These are phyloP conservation scores for Acrocyrtus sp. DNA, from an alignment of 2,888 invertebrate species.

Conservation along the genomic window DNA sequence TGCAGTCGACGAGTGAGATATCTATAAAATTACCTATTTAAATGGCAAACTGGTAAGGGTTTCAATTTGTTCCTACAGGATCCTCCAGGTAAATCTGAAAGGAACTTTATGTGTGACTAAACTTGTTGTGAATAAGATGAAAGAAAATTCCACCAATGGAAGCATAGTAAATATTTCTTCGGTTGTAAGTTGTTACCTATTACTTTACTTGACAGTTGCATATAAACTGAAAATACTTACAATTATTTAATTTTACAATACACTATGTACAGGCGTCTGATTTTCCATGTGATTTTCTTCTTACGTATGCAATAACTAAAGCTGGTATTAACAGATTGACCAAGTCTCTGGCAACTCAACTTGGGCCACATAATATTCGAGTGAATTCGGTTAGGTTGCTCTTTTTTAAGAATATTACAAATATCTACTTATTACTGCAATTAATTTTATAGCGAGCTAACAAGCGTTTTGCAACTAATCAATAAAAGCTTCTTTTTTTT, in stretches of 20 bases:
- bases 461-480: no score
- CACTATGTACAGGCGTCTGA: slow-evolving; percentile 65
- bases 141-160: slow-evolving; percentile 76
- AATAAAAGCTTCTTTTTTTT: neutral
- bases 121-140: slow-evolving; percentile 79
- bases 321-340: slow-evolving; percentile 89
- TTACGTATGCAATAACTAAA: slow-evolving; percentile 86
- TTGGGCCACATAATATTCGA: slow-evolving; percentile 73
- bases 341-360: slow-evolving; percentile 84
- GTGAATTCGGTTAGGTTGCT: slow-evolving; percentile 46
- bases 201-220: slow-evolving; percentile 37
- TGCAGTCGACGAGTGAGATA: slow-evolving; percentile 76
- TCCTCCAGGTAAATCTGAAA: slow-evolving; percentile 81
- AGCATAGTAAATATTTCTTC: slow-evolving; percentile 93
- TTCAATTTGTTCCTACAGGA: slow-evolving; percentile 64
- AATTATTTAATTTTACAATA: neutral
- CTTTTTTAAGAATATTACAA: no score
- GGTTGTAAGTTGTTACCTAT: slow-evolving; percentile 70
- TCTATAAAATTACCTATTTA: slow-evolving; percentile 1
- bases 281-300: slow-evolving; percentile 79
- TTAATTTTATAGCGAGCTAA: neutral
- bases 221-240: slow-evolving; percentile 34
- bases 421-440: no score
- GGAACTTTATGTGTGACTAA: slow-evolving; percentile 87
- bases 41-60: no score